phyloP scores from a whole-genome alignment of 1,140 invertebrate species.

The Trypoxylus dichotomus region DNA sequence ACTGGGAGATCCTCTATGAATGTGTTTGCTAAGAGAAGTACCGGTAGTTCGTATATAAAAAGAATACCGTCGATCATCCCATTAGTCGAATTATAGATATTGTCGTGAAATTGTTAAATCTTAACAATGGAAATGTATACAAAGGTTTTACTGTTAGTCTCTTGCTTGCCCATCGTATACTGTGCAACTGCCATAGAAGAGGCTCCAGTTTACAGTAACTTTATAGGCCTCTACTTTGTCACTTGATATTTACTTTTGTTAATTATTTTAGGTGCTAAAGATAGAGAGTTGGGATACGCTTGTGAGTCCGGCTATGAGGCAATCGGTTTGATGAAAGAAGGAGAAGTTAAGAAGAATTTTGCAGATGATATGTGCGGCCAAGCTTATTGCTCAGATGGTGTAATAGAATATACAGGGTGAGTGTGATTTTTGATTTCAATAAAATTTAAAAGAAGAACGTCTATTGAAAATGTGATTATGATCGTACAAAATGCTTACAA shows the following conservation, averaged over 20 bases:
- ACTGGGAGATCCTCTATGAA: not conserved
- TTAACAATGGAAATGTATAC: not conserved
- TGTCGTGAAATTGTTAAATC: not conserved
- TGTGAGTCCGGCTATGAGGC: not conserved
- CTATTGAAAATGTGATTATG: too few relatives aligned
- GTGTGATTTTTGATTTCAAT: not conserved
- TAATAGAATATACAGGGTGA: not conserved
- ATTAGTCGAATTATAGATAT: not conserved
- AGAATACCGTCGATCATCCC: not conserved
- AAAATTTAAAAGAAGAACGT: too few relatives aligned
- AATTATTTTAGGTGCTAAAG: not conserved
- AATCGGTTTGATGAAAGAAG: not conserved
- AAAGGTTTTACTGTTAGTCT: not conserved
- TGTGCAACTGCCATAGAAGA: not conserved
- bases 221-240: not conserved
- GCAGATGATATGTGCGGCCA: not conserved
- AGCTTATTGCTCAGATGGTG: not conserved
- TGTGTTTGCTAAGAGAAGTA: not conserved
- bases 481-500: too few relatives aligned
- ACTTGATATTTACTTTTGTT: not conserved
- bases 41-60: not conserved
- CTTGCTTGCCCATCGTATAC: not conserved
- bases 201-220: slow-evolving; percentile 5
- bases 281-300: not conserved
- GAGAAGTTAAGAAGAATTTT: not conserved